phyloP scores from a whole-genome alignment of 2,797 vertebrate genomes.

The Squalus acanthias region DNA sequence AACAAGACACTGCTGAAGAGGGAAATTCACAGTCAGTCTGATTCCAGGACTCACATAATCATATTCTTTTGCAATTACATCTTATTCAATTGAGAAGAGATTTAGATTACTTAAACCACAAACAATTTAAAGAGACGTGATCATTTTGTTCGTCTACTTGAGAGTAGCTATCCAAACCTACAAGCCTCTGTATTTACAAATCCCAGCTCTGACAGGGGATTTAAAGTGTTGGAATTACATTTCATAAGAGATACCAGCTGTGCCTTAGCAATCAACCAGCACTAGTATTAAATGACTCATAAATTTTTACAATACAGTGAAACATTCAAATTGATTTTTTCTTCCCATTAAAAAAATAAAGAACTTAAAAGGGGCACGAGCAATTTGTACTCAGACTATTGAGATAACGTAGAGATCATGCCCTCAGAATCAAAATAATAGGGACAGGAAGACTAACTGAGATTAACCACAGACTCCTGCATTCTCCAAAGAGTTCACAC shows the following conservation, averaged over 20 bases:
- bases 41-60: not conserved
- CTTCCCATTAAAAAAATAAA: not conserved
- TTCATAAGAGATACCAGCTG: not conserved
- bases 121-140: not conserved
- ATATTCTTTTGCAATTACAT: not conserved
- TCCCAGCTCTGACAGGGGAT: not conserved
- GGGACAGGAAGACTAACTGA: not conserved
- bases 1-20: not conserved
- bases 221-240: not conserved
- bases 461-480: not conserved
- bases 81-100: not conserved
- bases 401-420: not conserved
- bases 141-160: not conserved
- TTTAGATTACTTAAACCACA: not conserved
- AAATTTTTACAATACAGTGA: not conserved
- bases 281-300: not conserved
- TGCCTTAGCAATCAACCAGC: not conserved
- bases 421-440: not conserved
- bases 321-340: not conserved
- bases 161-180: not conserved
- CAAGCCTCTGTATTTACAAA: not conserved
- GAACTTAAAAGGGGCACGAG: not conserved
- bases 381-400: not conserved
- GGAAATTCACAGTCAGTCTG: not conserved
- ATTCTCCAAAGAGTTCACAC: not conserved